Evolutionary conservation across 2,888 invertebrate species (phyloP).

Genomic region (Polylopha cassiicola): DNA sequence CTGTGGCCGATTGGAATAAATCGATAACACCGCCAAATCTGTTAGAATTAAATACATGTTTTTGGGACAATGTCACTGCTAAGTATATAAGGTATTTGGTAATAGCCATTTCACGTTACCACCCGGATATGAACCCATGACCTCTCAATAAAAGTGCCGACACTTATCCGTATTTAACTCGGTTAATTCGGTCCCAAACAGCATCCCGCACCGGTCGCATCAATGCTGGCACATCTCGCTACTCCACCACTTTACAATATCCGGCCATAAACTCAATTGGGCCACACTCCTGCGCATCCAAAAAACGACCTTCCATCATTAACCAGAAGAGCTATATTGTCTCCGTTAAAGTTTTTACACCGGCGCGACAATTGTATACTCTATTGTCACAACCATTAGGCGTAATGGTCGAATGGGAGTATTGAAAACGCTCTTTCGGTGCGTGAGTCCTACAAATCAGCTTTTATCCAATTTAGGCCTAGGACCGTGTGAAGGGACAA

Average conservation of each 20-base stretch:
- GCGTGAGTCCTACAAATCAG: constrained; percentile 54
- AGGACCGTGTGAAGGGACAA: constrained; percentile 56
- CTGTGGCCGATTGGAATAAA: too few relatives aligned
- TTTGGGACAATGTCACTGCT: too few relatives aligned
- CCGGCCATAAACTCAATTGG: constrained; percentile 72
- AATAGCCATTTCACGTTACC: too few relatives aligned
- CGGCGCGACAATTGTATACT: constrained; percentile 68
- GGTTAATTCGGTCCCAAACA: constrained; percentile 36
- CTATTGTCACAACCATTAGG: constrained; percentile 71
- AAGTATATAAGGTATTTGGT: too few relatives aligned
- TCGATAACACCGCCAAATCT: too few relatives aligned
- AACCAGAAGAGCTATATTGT: constrained; percentile 49
- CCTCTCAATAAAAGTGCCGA: too few relatives aligned
- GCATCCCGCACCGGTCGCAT: constrained; percentile 43
- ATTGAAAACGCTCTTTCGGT: constrained; percentile 68
- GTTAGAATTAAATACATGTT: too few relatives aligned
- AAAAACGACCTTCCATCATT: constrained; percentile 43
- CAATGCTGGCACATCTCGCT: constrained; percentile 58
- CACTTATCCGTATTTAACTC: too few relatives aligned
- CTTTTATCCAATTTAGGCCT: constrained; percentile 62
- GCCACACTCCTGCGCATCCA: constrained; percentile 29
- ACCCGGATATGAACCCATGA: too few relatives aligned
- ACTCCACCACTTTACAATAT: constrained; percentile 71
- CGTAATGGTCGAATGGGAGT: constrained; percentile 69
- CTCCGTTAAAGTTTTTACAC: constrained; percentile 29